phyloP scores from a whole-genome alignment of 2,888 invertebrate genomes.

The Sinohyriopsis cumingii region DNA sequence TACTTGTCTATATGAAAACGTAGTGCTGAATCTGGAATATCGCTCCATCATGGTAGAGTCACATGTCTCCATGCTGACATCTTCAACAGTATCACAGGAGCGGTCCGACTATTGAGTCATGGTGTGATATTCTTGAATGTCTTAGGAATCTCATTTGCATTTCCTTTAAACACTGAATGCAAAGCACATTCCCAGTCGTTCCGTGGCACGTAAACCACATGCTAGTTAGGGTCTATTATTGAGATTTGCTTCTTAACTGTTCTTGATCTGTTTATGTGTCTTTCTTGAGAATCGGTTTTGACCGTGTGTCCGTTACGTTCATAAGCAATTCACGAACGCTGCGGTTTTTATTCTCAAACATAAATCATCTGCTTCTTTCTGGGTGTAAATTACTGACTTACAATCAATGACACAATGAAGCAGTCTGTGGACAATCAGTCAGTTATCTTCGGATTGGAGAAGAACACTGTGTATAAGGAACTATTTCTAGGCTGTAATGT shows the following conservation, averaged over 20 bases:
- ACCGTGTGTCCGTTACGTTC: constrained; percentile 20
- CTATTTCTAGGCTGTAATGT: constrained; percentile 31
- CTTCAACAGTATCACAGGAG: background rate
- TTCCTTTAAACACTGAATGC: background rate
- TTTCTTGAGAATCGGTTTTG: constrained; percentile 7
- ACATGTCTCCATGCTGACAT: constrained; percentile 4
- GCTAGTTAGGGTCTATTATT: background rate
- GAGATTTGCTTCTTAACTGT: constrained; percentile 7
- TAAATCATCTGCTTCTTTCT: constrained; percentile 21
- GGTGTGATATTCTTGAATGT: too few species aligned
- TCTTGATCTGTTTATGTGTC: constrained; percentile 8
- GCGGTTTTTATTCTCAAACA: constrained; percentile 23
- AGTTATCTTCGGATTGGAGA: constrained; percentile 33
- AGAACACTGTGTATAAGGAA: constrained; percentile 29
- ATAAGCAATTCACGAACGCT: constrained; percentile 21
- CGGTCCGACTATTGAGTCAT: too few species aligned
- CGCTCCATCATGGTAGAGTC: background rate
- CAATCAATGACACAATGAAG: constrained; percentile 25
- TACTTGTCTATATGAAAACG: constrained; percentile 21
- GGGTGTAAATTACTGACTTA: constrained; percentile 12
- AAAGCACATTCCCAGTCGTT: background rate
- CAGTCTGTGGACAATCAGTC: constrained; percentile 32
- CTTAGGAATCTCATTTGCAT: background rate
- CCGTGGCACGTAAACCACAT: background rate
- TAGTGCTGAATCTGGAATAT: constrained; percentile 9